Conservation (phyloP, 2,888 invertebrate genomes). For the Chymomyza amoena region DNA sequence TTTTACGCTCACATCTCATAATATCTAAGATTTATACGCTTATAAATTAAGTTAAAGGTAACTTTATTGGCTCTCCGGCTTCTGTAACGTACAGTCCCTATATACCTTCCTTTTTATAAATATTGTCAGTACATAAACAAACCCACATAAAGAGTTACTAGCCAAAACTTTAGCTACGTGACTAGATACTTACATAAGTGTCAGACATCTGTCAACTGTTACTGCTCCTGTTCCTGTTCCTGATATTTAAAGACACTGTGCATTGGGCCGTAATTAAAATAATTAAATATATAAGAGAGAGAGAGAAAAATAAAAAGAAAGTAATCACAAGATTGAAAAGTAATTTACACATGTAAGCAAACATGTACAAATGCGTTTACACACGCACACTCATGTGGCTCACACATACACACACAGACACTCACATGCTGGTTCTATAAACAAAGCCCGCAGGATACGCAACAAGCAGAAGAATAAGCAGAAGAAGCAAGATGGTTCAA, state of each 20-base stretch:
- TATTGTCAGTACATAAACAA: too few relatives aligned
- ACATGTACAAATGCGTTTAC: slow-evolving; percentile 42
- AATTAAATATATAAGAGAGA: slow-evolving; percentile 67
- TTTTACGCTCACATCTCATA: too few relatives aligned
- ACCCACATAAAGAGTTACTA: too few relatives aligned
- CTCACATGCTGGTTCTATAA: slow-evolving; percentile 36
- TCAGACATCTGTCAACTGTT: too few relatives aligned
- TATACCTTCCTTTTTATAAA: too few relatives aligned
- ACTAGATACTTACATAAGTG: too few relatives aligned
- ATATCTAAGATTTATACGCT: too few relatives aligned
- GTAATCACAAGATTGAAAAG: slow-evolving; percentile 73
- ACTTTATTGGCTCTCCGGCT: too few relatives aligned
- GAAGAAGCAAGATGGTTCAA: slow-evolving; percentile 40
- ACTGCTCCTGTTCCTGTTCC: too few relatives aligned
- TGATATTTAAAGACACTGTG: slow-evolving; percentile 26
- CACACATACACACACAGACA: slow-evolving; percentile 9
- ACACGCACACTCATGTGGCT: slow-evolving; percentile 9
- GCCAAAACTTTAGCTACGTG: too few relatives aligned
- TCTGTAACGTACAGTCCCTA: too few relatives aligned
- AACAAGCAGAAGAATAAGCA: slow-evolving; percentile 21
- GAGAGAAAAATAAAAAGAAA: slow-evolving; percentile 28
- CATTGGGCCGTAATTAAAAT: slow-evolving; percentile 74
- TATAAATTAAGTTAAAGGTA: too few relatives aligned
- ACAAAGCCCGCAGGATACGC: slow-evolving; percentile 69
- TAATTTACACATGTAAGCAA: slow-evolving; percentile 72